Evolutionary conservation across 2,797 vertebrate species (phyloP).

Genomic region (Myotis daubentonii): DNA sequence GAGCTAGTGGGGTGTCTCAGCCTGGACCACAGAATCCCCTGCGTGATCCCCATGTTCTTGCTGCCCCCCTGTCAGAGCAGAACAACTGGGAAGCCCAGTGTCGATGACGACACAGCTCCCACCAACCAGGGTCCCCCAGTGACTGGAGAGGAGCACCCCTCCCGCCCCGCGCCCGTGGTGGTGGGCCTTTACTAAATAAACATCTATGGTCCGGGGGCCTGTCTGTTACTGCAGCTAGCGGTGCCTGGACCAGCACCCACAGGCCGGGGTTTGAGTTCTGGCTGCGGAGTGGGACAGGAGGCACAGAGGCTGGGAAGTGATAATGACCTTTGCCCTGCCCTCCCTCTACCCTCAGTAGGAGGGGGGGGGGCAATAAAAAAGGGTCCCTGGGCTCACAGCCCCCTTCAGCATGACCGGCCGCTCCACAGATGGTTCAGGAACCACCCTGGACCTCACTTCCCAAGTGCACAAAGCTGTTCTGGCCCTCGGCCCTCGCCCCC

Average conservation of each 20-base stretch:
- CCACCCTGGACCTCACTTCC: not conserved
- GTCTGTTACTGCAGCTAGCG: not conserved
- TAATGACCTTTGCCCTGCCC: not conserved
- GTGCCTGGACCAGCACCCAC: rapidly evolving
- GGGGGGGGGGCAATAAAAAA: not conserved
- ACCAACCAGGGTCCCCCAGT: not conserved
- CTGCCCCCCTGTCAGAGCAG: not conserved
- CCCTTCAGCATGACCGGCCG: not conserved
- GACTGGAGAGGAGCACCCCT: not conserved
- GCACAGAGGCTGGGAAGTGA: not conserved
- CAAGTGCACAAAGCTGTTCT: not conserved
- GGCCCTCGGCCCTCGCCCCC: not conserved
- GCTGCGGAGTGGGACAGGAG: not conserved
- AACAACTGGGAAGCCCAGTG: not conserved
- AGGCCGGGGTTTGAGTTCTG: not conserved
- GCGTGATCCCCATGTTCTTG: rapidly evolving
- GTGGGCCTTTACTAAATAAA: not conserved
- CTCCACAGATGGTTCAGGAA: not conserved
- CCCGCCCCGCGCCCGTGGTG: rapidly evolving
- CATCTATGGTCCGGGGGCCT: not conserved
- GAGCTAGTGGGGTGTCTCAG: not conserved
- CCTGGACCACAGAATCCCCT: rapidly evolving
- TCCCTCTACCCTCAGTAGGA: not conserved
- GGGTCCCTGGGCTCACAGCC: not conserved
- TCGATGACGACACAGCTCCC: not conserved